These are phyloP conservation scores for Lasioglossum baleicum DNA, from an alignment of 1,140 invertebrate species.

Conservation along the genomic window DNA sequence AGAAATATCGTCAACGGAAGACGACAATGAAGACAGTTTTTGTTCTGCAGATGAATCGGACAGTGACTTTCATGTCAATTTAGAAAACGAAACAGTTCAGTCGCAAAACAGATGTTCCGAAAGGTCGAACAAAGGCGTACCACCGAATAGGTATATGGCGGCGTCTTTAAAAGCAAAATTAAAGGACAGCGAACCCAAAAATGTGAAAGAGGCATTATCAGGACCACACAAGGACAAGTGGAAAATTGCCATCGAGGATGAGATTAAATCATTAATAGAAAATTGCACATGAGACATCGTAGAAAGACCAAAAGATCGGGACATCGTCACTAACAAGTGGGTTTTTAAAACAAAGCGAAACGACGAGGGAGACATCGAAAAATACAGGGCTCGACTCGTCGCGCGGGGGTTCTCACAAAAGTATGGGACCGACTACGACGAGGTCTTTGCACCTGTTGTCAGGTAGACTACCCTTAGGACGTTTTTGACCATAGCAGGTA, in stretches of 20 bases:
- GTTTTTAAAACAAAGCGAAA: neutral
- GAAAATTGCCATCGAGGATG: neutral
- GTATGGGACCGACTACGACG: neutral
- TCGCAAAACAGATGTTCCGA: neutral
- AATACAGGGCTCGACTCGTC: neutral
- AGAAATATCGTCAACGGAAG: no score
- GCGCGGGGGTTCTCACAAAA: neutral
- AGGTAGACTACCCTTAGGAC: neutral
- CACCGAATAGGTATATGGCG: constrained; percentile 1
- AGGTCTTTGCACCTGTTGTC: neutral
- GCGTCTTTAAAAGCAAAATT: no score
- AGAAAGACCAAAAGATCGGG: no score
- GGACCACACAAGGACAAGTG: neutral
- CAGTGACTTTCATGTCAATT: no score
- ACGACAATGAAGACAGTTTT: no score
- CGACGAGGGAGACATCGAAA: neutral
- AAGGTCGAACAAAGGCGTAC: constrained; percentile 3
- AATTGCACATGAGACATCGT: no score
- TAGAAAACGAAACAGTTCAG: no score
- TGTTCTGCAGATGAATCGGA: no score
- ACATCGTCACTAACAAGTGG: constrained; percentile 1
- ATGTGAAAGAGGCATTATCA: neutral
- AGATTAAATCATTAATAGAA: no score
- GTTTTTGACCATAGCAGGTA: neutral
- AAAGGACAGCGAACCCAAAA: neutral